Evolutionary conservation across 2,113 vertebrate genomes (phyloP).

Genomic region (Anhinga rufa): DNA sequence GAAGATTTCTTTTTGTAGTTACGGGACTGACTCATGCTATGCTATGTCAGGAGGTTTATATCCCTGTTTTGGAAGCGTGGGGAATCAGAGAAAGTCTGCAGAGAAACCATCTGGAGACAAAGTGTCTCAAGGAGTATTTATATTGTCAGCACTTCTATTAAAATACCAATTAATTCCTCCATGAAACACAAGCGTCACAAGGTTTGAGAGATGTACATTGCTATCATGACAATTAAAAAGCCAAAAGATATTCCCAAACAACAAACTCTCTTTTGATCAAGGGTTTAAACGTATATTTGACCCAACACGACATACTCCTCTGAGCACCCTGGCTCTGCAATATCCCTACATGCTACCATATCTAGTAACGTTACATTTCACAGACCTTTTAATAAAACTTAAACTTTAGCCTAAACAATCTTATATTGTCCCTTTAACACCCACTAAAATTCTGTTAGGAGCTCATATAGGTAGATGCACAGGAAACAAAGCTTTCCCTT

Average conservation of each 20-base stretch:
- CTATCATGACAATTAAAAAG: neutral
- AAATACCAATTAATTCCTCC: slow-evolving; percentile 3
- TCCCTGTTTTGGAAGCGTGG: slow-evolving; percentile 17
- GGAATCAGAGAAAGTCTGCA: slow-evolving; percentile 8
- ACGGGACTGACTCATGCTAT: slow-evolving; percentile 29
- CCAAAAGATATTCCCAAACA: neutral
- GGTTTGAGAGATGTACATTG: neutral
- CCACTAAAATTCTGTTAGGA: neutral
- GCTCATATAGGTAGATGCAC: neutral
- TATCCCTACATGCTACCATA: neutral
- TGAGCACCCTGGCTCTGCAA: neutral
- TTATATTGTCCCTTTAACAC: neutral
- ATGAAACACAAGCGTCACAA: neutral
- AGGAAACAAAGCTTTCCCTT: neutral
- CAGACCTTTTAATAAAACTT: neutral
- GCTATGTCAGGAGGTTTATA: slow-evolving; percentile 41
- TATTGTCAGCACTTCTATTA: slow-evolving; percentile 34
- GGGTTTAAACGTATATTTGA: neutral
- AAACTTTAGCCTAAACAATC: neutral
- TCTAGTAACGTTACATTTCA: neutral
- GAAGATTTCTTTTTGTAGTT: slow-evolving; percentile 4
- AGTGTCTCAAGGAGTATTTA: slow-evolving; percentile 19
- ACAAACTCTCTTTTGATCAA: neutral
- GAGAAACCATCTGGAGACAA: slow-evolving; percentile 44
- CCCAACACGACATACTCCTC: neutral